Conservation (phyloP, 2,888 invertebrate species). For the Coenonympha glycerion region DNA sequence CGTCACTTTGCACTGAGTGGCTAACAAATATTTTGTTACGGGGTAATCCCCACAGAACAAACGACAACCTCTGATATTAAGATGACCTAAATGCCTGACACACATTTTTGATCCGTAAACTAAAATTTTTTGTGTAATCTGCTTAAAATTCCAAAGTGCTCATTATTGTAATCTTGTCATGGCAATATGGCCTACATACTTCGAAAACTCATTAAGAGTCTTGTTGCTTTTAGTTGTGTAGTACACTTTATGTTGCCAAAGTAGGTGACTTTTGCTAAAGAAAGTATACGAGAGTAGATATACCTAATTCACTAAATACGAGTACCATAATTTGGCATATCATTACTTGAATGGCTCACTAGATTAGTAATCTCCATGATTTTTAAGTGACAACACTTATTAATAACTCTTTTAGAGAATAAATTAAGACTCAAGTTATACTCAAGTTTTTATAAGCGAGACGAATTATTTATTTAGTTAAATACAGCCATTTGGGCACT, state of each 20-base stretch:
- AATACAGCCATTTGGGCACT: too few species aligned
- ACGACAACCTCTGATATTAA: slow-evolving; percentile 44
- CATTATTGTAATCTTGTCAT: slow-evolving; percentile 18
- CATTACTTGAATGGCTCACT: too few species aligned
- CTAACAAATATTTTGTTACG: slow-evolving; percentile 39
- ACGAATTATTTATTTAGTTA: too few species aligned
- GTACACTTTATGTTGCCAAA: too few species aligned
- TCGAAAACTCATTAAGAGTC: slow-evolving; percentile 7
- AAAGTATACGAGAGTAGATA: background rate
- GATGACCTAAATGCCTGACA: slow-evolving; percentile 46
- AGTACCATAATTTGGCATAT: too few species aligned
- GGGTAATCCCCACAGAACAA: slow-evolving; percentile 37
- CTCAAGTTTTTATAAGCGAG: too few species aligned
- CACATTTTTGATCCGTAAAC: slow-evolving; percentile 50
- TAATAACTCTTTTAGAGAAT: too few species aligned
- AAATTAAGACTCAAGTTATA: too few species aligned
- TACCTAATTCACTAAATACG: background rate
- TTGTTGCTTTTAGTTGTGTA: background rate
- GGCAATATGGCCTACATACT: slow-evolving; percentile 20
- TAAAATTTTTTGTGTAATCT: slow-evolving; percentile 26
- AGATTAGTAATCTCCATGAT: too few species aligned
- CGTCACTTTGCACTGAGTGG: background rate
- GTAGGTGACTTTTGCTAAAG: background rate
- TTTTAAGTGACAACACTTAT: too few species aligned
- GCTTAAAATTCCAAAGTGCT: slow-evolving; percentile 26